These are phyloP conservation scores for Aldrovandia affinis DNA, from an alignment of 2,797 vertebrate species.

Conservation along the genomic window DNA sequence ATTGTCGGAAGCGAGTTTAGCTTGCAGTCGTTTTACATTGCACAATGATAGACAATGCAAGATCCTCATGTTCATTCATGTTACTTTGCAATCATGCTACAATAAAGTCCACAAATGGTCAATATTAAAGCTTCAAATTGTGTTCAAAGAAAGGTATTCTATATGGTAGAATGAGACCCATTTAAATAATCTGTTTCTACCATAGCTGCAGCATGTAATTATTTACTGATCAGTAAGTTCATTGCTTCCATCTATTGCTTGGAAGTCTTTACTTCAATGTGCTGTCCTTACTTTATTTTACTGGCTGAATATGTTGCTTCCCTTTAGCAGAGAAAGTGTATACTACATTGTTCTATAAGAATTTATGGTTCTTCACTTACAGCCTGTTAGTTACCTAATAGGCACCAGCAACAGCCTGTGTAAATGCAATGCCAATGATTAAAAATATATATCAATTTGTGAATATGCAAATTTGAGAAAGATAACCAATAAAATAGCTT, in stretches of 20 bases:
- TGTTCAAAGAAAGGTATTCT: not conserved
- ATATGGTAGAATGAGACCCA: not conserved
- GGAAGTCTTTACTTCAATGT: not conserved
- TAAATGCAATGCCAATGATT: too few relatives aligned
- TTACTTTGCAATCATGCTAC: not conserved
- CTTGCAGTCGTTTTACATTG: not conserved
- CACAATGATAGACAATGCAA: not conserved
- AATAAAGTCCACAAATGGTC: not conserved
- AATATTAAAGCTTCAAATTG: too few relatives aligned
- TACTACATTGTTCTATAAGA: not conserved
- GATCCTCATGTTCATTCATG: not conserved
- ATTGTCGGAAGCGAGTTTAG: not conserved
- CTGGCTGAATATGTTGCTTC: not conserved
- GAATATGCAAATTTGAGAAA: not conserved
- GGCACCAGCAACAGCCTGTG: too few relatives aligned
- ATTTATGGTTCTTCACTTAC: not conserved
- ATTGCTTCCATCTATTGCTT: not conserved
- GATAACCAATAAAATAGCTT: too few relatives aligned
- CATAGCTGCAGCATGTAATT: not conserved
- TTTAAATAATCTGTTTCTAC: not conserved
- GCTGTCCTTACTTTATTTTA: not conserved
- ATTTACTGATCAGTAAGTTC: not conserved
- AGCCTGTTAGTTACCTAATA: too few relatives aligned
- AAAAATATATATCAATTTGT: not conserved
- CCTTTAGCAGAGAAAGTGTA: too few relatives aligned